Base-by-base conservation (phyloP, 2,888 invertebrate species). In the Polietes domitor region DNA sequence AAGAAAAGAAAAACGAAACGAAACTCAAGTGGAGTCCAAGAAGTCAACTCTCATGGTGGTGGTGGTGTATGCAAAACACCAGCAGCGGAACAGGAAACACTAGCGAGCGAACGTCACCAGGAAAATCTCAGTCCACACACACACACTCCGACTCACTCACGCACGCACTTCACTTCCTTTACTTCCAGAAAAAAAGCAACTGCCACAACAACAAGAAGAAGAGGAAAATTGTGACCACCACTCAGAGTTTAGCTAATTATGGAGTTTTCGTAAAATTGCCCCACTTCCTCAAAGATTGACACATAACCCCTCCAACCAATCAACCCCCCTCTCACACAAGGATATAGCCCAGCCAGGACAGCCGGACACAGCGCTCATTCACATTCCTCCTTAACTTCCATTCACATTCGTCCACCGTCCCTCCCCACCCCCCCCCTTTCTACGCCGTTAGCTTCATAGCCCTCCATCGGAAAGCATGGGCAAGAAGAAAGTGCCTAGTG, bases 401-500 rank as follows among this genome's bases (percentile, higher is more conserved):
- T 7, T 37, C 19, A 28, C n/a, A 6, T 0, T 12, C 55, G 12
- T 7, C 3, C 4, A 32, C 32, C 32, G 4, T 41, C 0, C 24
- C 53, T n/a, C 61, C 43, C 50, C 26, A 26, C 37, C 9, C 2
- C n/a, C 24, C 26, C 1, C 5, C 32, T 24, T 63, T 32, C 37
- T 7, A 6, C 32, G 32, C 7, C 63, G 28, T 21, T 4, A 6
- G 19, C 28, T 65, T 68, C 70, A 71, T 37, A 37, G 47, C 15
- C 47, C 7, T 4, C 32, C 47, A 47, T 21, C 19, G 9, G 65
- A 58, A 63, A 83, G 82, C 82, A 92, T 92, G 92, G 92, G 92
- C 81, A 92, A 92, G 88, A 92, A 92, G 86, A 92, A 92, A 87
- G 90, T 91, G 77, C 95, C 96, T 86, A 95, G 95, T 79, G 97